Percentiles rank a stretch among this genome's conserved stretches.
These are phyloP conservation scores for Dicrostonyx torquatus DNA, from an alignment of 2,797 vertebrate genomes.

Conservation along the genomic window DNA sequence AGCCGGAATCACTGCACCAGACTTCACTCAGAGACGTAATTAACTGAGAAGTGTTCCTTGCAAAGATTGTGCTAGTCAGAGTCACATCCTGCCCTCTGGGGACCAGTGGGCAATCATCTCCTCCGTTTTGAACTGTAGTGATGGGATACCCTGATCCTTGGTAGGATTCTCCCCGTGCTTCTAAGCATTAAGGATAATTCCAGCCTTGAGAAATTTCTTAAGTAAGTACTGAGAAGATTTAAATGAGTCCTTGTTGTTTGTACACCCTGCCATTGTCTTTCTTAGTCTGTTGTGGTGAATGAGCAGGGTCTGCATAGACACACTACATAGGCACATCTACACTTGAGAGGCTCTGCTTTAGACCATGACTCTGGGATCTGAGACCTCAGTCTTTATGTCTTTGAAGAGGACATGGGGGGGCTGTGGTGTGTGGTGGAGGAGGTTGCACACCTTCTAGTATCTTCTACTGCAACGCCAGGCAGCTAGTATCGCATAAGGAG, in stretches of 20 bases:
- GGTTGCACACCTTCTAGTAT: background rate
- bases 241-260: background rate
- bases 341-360: background rate
- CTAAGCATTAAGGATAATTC: background rate
- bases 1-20: background rate
- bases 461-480: background rate
- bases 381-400: background rate
- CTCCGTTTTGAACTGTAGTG: background rate
- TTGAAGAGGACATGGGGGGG: background rate
- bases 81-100: background rate
- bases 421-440: background rate
- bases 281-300: background rate
- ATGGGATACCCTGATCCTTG: background rate
- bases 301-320: background rate
- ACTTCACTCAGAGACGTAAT: background rate
- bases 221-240: background rate
- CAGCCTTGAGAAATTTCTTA: background rate
- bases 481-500: background rate
- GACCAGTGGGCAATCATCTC: background rate
- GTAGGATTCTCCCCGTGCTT: conserved; percentile 34
- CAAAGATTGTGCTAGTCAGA: background rate
- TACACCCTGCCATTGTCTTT: background rate
- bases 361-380: background rate
- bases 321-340: background rate
- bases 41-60: background rate